Evolutionary conservation across 2,797 vertebrate genomes (phyloP), one percentile per base, ranked within the genome.

Genomic region (Carduelis carduelis): DNA sequence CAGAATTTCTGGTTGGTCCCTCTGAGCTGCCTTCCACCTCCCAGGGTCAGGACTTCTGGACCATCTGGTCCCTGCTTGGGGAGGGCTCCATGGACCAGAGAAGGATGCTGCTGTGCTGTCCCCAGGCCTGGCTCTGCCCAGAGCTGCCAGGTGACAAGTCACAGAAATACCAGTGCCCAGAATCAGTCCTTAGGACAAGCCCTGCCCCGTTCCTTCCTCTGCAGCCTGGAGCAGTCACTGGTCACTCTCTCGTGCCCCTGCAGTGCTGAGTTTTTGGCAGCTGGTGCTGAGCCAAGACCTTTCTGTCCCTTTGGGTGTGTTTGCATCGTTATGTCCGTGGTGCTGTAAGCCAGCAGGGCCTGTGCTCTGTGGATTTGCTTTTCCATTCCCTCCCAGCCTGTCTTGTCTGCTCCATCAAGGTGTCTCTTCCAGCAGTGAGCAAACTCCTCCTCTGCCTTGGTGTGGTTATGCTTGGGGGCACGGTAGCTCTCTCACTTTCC

Each of bases 1-100:
- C 35, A 69, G 47, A 60, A 18, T 46, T 57, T 57, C 60, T 7
- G 1, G 1, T 1, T 53, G 23, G 8, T 82, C 37, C 32, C 46
- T 87, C 79, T 82, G 37, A n/a, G 34, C 41, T 47, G 44, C 32
- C 61, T 89, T 28, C 32, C 46, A 20, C 22, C 65, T 81, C 44
- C 27, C 37, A 49, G 18, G 16, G 32, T 9, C 9, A 56, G 34
- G n/a, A 12, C 21, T 30, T n/a, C 18, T 26, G 74, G 37, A 41
- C 34, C n/a, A 1, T 9, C 15, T 24, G 53, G 28, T 43, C 50
- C 61, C 69, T 81, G 49, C 61, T 27, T 32, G 44, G 69, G 56
- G 35, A 21, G 63, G 59, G 30, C 34, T 68, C 46, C 18, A 8
- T 3, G 2, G 1, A 1, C 37, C 16, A 1, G 1, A 39, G 70